phyloP scores from a whole-genome alignment of 2,888 invertebrate genomes.

The Xanthostigma xanthostigma region DNA sequence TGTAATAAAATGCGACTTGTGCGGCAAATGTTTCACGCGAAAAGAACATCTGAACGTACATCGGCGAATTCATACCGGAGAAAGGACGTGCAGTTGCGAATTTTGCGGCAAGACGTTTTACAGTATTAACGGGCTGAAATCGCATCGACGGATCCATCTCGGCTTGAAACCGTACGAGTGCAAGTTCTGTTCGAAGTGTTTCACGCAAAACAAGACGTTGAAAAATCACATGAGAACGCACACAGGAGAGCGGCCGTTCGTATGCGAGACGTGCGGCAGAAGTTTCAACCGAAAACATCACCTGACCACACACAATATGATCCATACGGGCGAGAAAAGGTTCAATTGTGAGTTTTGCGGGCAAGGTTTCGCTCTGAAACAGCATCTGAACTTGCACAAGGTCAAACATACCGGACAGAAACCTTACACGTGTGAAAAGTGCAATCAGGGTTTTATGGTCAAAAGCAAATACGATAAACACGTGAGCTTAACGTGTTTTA shows the following conservation, averaged over 20 bases:
- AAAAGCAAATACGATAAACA: no score
- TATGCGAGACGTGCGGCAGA: constrained; percentile 3
- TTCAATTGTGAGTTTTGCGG: constrained; percentile 2
- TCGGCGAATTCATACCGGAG: constrained; percentile 1
- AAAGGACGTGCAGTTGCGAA: constrained; percentile 1
- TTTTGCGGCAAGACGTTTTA: constrained; percentile 5
- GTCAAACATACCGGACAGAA: constrained; percentile 1
- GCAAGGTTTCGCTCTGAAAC: constrained; percentile 1
- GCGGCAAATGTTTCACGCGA: constrained; percentile 1
- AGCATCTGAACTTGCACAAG: constrained; percentile 3
- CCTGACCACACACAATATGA: constrained; percentile 4
- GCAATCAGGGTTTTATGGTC: no score
- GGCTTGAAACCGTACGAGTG: constrained; percentile 3
- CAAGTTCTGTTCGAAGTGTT: not conserved
- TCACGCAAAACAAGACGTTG: constrained; percentile 5
- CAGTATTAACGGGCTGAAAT: not conserved
- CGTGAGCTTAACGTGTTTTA: no score
- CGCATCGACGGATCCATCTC: constrained; percentile 3
- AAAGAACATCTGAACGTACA: not conserved
- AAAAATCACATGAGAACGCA: constrained; percentile 6
- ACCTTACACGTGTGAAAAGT: no score
- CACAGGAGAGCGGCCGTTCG: constrained; percentile 3
- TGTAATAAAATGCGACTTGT: not conserved
- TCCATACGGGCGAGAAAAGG: constrained; percentile 1
- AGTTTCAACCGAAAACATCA: constrained; percentile 4